Evolutionary conservation across 2,888 invertebrate genomes (phyloP).

Genomic region (Cantharis flavilabris): DNA sequence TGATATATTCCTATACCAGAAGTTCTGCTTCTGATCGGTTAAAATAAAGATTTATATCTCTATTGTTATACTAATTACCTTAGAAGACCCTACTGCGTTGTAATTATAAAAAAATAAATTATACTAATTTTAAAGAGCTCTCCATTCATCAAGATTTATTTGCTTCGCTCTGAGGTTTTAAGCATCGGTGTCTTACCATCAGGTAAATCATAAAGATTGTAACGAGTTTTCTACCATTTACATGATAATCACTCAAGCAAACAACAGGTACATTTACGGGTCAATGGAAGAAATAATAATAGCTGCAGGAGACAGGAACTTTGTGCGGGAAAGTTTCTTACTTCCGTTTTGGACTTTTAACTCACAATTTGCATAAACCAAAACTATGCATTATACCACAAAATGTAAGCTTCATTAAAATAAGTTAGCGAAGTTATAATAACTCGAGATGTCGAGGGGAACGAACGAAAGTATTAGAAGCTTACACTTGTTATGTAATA

Average conservation of each 20-base stretch:
- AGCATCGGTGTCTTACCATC: not conserved
- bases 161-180: not conserved
- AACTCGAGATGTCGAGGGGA: not conserved
- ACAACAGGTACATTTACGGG: conserved; percentile 29
- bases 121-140: not conserved
- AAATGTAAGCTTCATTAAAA: not conserved
- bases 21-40: not conserved
- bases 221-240: conserved; percentile 1
- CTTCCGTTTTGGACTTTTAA: conserved; percentile 15
- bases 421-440: not conserved
- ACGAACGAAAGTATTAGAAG: not conserved
- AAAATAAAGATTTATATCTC: not conserved
- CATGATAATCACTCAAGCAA: conserved; percentile 19
- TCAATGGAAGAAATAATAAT: conserved; percentile 28
- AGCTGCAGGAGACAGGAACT: conserved; percentile 25
- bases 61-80: not conserved
- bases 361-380: not conserved
- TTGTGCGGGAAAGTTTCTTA: conserved; percentile 24
- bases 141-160: not conserved
- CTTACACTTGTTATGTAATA: not conserved
- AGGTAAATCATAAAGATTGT: not conserved
- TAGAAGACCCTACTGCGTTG: not conserved
- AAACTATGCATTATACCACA: not conserved
- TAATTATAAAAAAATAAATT: not conserved
- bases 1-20: not conserved